These are phyloP conservation scores for Ptilorrhoa leucosticta DNA, from an alignment of 2,113 vertebrate species.

Conservation along the genomic window DNA sequence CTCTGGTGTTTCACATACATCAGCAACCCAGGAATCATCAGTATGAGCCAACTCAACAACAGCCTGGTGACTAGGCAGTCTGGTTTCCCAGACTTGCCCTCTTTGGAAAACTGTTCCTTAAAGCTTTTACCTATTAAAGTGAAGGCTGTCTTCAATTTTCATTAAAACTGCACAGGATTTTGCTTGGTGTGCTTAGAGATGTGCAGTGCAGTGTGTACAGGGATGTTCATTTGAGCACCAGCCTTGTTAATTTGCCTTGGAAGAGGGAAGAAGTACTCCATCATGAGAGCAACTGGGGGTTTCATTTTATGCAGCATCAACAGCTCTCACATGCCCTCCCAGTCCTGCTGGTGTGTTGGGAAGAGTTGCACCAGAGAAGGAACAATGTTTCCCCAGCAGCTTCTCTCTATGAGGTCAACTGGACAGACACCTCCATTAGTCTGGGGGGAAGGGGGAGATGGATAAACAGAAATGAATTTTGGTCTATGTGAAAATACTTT, in stretches of 20 bases:
- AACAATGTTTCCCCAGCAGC: neutral
- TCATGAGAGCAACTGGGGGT: rapidly evolving
- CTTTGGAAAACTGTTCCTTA: neutral
- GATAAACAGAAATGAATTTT: neutral
- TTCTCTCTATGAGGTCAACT: neutral
- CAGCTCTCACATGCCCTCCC: neutral
- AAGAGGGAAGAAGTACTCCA: neutral
- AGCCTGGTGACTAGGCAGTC: neutral
- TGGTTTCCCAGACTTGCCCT: neutral
- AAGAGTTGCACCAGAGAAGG: neutral
- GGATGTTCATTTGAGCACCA: neutral
- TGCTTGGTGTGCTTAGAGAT: neutral
- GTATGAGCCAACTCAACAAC: neutral
- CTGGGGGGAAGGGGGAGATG: rapidly evolving
- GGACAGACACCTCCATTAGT: neutral
- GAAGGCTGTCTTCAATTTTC: neutral
- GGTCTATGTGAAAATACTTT: neutral
- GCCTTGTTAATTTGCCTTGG: neutral
- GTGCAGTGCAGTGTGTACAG: neutral
- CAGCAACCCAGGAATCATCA: neutral
- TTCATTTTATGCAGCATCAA: neutral
- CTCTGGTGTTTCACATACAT: neutral
- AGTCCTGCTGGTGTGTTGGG: neutral
- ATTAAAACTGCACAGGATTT: neutral
- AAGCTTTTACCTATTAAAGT: neutral